phyloP scores from a whole-genome alignment of 2,797 vertebrate species.

The Salmo trutta region DNA sequence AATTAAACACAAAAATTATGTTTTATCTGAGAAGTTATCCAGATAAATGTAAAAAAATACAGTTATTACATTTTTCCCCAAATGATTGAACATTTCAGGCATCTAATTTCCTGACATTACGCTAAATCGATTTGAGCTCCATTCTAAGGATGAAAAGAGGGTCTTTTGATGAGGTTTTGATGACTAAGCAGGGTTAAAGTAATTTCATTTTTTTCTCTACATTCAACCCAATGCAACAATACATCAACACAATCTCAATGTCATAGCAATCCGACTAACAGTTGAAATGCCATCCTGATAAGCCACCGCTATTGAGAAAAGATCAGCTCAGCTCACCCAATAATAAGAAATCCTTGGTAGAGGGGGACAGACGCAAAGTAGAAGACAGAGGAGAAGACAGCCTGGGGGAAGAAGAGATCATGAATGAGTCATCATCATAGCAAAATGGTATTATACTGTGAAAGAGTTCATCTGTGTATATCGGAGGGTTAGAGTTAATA shows the following conservation, averaged over 20 bases:
- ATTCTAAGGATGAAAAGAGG: not conserved
- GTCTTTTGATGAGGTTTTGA: not conserved
- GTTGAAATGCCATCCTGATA: slow-evolving; percentile 63
- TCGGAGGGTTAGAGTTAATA: too few relatives aligned
- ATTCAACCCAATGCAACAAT: slow-evolving; percentile 39
- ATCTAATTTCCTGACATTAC: too few relatives aligned
- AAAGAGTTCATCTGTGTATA: too few relatives aligned
- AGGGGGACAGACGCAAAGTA: slow-evolving; percentile 97
- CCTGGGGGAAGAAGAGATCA: slow-evolving; percentile 67
- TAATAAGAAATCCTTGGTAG: slow-evolving; percentile 97
- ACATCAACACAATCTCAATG: slow-evolving; percentile 66
- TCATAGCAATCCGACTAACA: slow-evolving; percentile 52
- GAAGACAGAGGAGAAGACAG: slow-evolving; percentile 97
- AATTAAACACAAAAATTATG: too few relatives aligned
- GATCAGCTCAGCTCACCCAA: slow-evolving; percentile 81
- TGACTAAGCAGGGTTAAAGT: slow-evolving; percentile 22
- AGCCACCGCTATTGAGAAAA: slow-evolving; percentile 60
- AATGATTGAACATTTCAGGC: too few relatives aligned
- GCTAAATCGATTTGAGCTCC: not conserved
- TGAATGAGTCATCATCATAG: slow-evolving; percentile 8
- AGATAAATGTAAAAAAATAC: too few relatives aligned
- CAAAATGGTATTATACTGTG: too few relatives aligned
- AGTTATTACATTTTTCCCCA: too few relatives aligned
- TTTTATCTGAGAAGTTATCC: too few relatives aligned
- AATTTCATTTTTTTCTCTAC: slow-evolving; percentile 57